Evolutionary conservation across 2,113 vertebrate species (phyloP).

Genomic region (Buteo buteo): DNA sequence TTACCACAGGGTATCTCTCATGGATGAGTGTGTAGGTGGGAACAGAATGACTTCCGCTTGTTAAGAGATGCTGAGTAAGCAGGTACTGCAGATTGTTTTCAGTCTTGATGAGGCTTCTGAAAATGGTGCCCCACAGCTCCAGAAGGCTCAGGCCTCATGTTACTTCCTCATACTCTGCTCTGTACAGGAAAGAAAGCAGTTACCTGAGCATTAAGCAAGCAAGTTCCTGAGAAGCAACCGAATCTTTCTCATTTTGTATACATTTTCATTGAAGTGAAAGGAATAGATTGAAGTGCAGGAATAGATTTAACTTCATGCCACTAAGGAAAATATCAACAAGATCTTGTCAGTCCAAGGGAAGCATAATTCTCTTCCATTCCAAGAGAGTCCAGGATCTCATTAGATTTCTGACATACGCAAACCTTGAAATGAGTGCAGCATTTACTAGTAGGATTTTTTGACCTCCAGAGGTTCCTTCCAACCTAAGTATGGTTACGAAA

Average conservation of each 20-base stretch:
- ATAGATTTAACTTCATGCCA: background rate
- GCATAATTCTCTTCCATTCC: background rate
- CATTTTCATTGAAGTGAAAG: background rate
- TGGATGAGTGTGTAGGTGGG: background rate
- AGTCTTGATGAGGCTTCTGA: background rate
- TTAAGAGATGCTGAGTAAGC: background rate
- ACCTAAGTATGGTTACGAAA: background rate
- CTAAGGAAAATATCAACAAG: background rate
- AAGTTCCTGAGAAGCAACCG: background rate
- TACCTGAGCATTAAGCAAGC: background rate
- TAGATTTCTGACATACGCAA: background rate
- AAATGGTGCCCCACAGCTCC: accelerated
- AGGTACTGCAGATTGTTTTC: background rate
- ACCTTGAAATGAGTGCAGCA: background rate
- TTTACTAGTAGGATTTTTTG: background rate
- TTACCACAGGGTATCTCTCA: background rate
- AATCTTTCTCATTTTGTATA: background rate
- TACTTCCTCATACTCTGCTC: background rate
- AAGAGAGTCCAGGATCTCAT: background rate
- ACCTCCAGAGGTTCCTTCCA: background rate
- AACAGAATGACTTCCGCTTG: background rate
- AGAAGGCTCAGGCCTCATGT: background rate
- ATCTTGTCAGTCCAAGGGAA: background rate
- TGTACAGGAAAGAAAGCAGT: background rate
- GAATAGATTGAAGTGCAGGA: background rate